A percentile compares a stretch with the other conserved stretches of the same genome.
Conservation (phyloP, 1,140 invertebrate species). For the Reticulitermes speratus region DNA sequence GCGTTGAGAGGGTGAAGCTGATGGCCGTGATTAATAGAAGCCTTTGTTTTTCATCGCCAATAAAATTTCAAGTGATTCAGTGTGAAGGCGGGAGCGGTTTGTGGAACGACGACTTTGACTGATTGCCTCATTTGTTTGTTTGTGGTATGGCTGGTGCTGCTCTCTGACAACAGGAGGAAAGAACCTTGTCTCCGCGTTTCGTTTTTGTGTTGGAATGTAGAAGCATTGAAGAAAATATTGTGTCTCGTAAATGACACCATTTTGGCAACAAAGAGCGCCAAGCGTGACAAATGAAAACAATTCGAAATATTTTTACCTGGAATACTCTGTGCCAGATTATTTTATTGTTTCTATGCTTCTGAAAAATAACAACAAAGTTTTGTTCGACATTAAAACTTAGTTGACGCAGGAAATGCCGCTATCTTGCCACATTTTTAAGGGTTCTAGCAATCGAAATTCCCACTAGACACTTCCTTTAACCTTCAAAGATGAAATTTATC, state of each 20-base stretch:
- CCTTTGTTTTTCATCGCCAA: not conserved
- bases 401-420: no score
- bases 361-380: no score
- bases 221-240: not conserved
- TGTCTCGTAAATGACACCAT: not conserved
- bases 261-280: not conserved
- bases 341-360: no score
- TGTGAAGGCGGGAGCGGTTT: not conserved
- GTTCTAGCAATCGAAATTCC: no score
- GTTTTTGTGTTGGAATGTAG: not conserved
- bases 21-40: not conserved
- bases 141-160: not conserved
- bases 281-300: no score
- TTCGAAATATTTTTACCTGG: no score
- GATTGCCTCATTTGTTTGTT: conserved; percentile 11
- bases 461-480: no score
- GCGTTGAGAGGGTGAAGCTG: not conserved
- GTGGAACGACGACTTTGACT: not conserved
- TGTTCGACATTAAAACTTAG: no score
- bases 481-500: no score
- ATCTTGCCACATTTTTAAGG: no score
- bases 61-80: not conserved
- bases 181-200: not conserved
- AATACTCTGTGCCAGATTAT: no score
- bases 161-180: not conserved